A percentile compares a stretch with the other conserved stretches of the same genome.
phyloP scores from a whole-genome alignment of 2,888 invertebrate species.

The Cheilosia soror region DNA sequence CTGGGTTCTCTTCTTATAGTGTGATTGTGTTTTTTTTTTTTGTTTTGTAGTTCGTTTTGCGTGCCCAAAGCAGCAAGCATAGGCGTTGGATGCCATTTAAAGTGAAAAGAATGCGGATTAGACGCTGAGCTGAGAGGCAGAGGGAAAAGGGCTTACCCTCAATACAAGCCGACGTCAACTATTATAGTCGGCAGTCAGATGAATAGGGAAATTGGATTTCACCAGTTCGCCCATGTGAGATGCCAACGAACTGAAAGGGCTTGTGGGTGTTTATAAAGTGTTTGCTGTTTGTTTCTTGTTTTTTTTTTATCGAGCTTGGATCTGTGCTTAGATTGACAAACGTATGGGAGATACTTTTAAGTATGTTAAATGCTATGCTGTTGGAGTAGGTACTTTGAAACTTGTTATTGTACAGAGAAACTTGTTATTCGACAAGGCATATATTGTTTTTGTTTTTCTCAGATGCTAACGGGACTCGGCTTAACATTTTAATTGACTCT shows the following conservation, averaged over 20 bases:
- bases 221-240: conserved; percentile 34
- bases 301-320: conserved; percentile 38
- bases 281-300: background rate
- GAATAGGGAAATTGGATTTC: conserved; percentile 48
- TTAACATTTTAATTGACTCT: background rate
- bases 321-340: conserved; percentile 43
- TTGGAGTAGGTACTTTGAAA: background rate
- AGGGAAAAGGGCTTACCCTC: conserved; percentile 58
- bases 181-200: conserved; percentile 18
- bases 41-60: conserved; percentile 37
- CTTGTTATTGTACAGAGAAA: conserved; percentile 12
- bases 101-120: conserved; percentile 66
- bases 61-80: conserved; percentile 50
- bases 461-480: background rate
- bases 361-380: conserved; percentile 20
- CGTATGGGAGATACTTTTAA: conserved; percentile 28
- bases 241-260: conserved; percentile 64
- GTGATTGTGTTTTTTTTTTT: conserved; percentile 1
- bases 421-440: conserved; percentile 24
- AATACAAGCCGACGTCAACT: conserved; percentile 24
- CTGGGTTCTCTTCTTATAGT: conserved; percentile 40
- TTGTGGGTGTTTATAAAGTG: conserved; percentile 52
- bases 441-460: background rate
- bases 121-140: conserved; percentile 22
- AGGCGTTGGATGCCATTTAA: conserved; percentile 57